These are phyloP conservation scores for Polydrusus pterygomalis DNA, from an alignment of 2,888 invertebrate genomes.

Conservation along the genomic window DNA sequence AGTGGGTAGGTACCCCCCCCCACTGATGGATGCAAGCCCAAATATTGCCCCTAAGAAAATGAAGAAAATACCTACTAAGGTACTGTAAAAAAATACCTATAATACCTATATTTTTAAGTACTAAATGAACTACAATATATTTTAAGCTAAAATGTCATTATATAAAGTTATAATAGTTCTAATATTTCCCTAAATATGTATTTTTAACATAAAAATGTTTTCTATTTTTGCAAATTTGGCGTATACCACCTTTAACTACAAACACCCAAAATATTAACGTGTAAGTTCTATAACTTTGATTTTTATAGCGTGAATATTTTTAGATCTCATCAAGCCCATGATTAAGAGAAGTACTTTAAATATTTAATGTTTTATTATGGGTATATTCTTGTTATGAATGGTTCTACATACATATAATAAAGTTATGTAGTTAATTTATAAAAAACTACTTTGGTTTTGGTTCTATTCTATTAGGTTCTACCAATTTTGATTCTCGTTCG, in stretches of 20 bases:
- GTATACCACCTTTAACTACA: too few species aligned
- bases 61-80: neutral
- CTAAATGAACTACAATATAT: neutral
- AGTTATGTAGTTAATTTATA: too few species aligned
- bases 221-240: neutral
- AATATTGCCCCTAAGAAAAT: neutral
- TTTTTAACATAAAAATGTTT: neutral
- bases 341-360: constrained; percentile 6
- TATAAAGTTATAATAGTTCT: neutral
- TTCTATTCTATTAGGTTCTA: too few species aligned
- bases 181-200: neutral
- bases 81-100: neutral
- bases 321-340: neutral
- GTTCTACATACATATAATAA: too few species aligned
- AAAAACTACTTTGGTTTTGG: too few species aligned
- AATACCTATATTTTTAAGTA: neutral
- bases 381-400: too few species aligned
- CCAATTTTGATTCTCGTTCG: too few species aligned
- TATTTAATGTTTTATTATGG: neutral
- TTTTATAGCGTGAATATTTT: neutral
- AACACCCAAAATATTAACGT: too few species aligned
- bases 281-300: too few species aligned
- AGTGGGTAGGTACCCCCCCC: too few species aligned
- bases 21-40: neutral
- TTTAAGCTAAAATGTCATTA: neutral